A percentile compares a stretch with the other conserved stretches of the same genome.
Conservation (phyloP, 35 echinoderm and acorn worm genomes). For the Apostichopus californicus region DNA sequence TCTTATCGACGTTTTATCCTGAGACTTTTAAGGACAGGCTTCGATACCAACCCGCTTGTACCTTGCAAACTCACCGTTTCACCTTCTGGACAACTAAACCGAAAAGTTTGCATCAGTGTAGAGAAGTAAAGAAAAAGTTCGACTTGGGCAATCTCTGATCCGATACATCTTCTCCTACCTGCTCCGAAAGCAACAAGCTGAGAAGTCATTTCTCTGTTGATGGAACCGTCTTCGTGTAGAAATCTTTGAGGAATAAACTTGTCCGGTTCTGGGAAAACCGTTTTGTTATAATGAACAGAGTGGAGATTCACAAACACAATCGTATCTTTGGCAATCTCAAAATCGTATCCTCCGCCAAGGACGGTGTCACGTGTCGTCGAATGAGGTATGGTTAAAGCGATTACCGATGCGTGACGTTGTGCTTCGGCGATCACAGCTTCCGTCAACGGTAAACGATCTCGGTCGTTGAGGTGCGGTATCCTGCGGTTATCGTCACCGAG, state of each 20-base stretch:
- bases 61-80: slow-evolving; percentile 44
- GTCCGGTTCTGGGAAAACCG: slow-evolving; percentile 33
- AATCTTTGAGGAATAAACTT: slow-evolving; percentile 54
- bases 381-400: slow-evolving; percentile 59
- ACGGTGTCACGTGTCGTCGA: slow-evolving; percentile 50
- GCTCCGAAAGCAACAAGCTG: slow-evolving; percentile 49
- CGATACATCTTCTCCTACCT: slow-evolving; percentile 52
- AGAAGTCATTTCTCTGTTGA: slow-evolving; percentile 32
- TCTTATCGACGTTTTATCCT: not conserved
- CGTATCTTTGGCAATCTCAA: slow-evolving; percentile 53
- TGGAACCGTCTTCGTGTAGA: slow-evolving; percentile 43
- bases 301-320: slow-evolving; percentile 64
- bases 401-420: slow-evolving; percentile 42
- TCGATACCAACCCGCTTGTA: slow-evolving; percentile 19
- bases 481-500: slow-evolving; percentile 7
- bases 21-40: slow-evolving; percentile 16
- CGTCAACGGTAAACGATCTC: slow-evolving; percentile 29
- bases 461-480: slow-evolving; percentile 27
- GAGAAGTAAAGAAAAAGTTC: slow-evolving; percentile 59
- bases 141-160: slow-evolving; percentile 43
- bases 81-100: slow-evolving; percentile 48
- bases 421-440: slow-evolving; percentile 59
- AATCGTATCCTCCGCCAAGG: slow-evolving; percentile 42
- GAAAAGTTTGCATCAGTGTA: slow-evolving; percentile 48
- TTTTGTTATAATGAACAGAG: slow-evolving; percentile 53